Conservation (phyloP, 92 coral and sea anemone species). For the Nematostella vectensis region DNA sequence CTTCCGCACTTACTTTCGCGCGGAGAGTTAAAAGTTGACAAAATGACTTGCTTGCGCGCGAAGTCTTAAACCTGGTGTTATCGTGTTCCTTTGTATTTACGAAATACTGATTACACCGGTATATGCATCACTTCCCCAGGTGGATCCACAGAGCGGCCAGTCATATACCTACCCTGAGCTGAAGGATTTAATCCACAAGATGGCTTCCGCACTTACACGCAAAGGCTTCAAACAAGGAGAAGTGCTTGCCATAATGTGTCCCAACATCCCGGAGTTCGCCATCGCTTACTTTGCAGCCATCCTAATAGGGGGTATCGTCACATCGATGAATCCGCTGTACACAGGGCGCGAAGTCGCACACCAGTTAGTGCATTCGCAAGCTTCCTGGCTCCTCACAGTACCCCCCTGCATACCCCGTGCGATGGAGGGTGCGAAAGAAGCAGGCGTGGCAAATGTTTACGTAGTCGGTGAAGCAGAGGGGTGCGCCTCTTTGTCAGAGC, state of each 20-base stretch:
- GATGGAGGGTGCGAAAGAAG: constrained; percentile 40
- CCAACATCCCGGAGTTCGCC: constrained; percentile 69
- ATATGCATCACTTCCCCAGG: constrained; percentile 17
- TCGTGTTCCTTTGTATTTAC: no score
- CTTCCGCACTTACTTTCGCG: no score
- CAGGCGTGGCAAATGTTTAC: constrained; percentile 48
- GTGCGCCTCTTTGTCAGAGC: constrained; percentile 43
- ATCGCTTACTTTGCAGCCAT: constrained; percentile 47
- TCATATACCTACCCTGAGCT: constrained; percentile 60
- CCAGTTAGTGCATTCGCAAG: constrained; percentile 59
- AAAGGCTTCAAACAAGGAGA: constrained; percentile 80
- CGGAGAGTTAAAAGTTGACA: no score
- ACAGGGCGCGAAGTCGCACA: constrained; percentile 50
- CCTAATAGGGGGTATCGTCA: constrained; percentile 63
- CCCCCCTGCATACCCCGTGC: constrained; percentile 51
- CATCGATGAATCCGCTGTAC: constrained; percentile 63
- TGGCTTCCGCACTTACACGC: constrained; percentile 61
- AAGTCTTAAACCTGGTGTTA: no score
- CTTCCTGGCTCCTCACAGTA: constrained; percentile 47
- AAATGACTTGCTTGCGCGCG: no score
- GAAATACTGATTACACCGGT: no score
- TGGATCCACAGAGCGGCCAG: constrained; percentile 48
- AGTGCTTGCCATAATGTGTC: constrained; percentile 57
- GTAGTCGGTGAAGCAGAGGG: constrained; percentile 82
- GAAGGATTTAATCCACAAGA: constrained; percentile 27